phyloP scores from a whole-genome alignment of 2,888 invertebrate species.

The Holacanthella duospinosa region DNA sequence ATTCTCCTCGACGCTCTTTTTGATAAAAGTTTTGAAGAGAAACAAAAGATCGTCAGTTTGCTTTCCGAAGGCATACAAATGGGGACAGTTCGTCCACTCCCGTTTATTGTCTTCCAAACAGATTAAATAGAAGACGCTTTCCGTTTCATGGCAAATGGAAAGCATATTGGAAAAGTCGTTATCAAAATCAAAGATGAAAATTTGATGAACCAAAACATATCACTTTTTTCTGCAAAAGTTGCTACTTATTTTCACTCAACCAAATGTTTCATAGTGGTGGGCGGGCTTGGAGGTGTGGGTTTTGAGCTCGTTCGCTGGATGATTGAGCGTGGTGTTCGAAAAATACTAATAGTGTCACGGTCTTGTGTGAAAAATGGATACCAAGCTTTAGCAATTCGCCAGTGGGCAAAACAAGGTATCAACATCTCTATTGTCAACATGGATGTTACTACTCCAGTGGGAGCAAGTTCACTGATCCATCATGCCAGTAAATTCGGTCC shows the following conservation, averaged over 20 bases:
- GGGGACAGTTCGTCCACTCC: slow-evolving; percentile 81
- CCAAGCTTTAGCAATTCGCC: slow-evolving; percentile 57
- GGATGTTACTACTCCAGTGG: slow-evolving; percentile 40
- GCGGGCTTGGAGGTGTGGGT: slow-evolving; percentile 87
- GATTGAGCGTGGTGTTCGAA: slow-evolving; percentile 65
- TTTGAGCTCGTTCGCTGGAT: slow-evolving; percentile 80
- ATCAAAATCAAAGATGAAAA: not conserved
- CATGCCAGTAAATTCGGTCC: slow-evolving; percentile 18
- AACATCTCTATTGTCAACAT: slow-evolving; percentile 50
- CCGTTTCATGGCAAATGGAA: slow-evolving; percentile 82
- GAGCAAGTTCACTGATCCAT: slow-evolving; percentile 40
- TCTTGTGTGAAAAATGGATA: slow-evolving; percentile 70
- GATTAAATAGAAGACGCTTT: slow-evolving; percentile 85
- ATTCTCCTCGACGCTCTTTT: slow-evolving; percentile 87
- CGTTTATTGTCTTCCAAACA: slow-evolving; percentile 69
- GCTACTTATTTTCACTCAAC: slow-evolving; percentile 48
- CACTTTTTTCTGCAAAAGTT: slow-evolving; percentile 42
- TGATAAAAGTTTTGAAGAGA: slow-evolving; percentile 49
- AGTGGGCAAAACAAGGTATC: slow-evolving; percentile 52
- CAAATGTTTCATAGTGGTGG: slow-evolving; percentile 47
- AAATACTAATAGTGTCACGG: slow-evolving; percentile 68
- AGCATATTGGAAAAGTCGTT: slow-evolving; percentile 93
- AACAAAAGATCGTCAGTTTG: slow-evolving; percentile 60
- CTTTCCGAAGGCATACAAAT: slow-evolving; percentile 70
- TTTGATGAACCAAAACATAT: slow-evolving; percentile 38